A percentile compares a stretch with the other conserved stretches of the same genome.
Conservation (phyloP, 2,888 invertebrate species). For the Spodoptera exigua region DNA sequence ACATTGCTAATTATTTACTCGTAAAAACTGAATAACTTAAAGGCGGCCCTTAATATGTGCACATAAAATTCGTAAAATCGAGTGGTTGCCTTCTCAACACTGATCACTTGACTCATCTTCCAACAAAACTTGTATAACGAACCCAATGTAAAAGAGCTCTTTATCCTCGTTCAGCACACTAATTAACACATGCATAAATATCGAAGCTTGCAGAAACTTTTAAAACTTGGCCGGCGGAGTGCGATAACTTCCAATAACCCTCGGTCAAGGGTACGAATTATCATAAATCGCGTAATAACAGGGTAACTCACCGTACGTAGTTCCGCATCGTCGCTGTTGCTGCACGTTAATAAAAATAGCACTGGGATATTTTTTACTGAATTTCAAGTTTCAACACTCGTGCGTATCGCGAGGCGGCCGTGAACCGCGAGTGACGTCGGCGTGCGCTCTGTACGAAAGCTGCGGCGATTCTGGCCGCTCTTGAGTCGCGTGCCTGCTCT, state of each 20-base stretch:
- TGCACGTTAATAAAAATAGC: constrained; percentile 58
- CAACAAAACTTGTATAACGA: constrained; percentile 17
- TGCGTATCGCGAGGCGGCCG: constrained; percentile 64
- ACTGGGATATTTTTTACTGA: constrained; percentile 61
- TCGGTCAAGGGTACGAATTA: constrained; percentile 67
- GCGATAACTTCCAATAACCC: constrained; percentile 70
- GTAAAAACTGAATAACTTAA: constrained; percentile 12
- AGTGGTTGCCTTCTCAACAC: constrained; percentile 30
- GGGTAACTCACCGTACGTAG: constrained; percentile 77
- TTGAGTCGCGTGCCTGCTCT: constrained; percentile 73
- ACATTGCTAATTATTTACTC: constrained; percentile 8
- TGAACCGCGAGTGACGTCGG: constrained; percentile 61
- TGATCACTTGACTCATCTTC: constrained; percentile 41
- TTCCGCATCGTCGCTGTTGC: constrained; percentile 77
- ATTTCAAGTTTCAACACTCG: constrained; percentile 65
- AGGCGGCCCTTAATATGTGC: not conserved
- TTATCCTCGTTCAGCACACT: constrained; percentile 45
- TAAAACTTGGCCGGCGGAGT: constrained; percentile 60
- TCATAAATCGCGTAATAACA: constrained; percentile 59
- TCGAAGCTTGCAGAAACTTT: constrained; percentile 56
- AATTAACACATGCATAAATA: constrained; percentile 66
- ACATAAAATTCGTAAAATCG: constrained; percentile 8
- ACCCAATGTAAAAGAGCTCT: constrained; percentile 45
- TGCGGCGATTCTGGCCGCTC: constrained; percentile 75
- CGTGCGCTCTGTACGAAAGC: constrained; percentile 78